phyloP scores from a whole-genome alignment of 2,113 vertebrate species.

The Podarcis muralis region DNA sequence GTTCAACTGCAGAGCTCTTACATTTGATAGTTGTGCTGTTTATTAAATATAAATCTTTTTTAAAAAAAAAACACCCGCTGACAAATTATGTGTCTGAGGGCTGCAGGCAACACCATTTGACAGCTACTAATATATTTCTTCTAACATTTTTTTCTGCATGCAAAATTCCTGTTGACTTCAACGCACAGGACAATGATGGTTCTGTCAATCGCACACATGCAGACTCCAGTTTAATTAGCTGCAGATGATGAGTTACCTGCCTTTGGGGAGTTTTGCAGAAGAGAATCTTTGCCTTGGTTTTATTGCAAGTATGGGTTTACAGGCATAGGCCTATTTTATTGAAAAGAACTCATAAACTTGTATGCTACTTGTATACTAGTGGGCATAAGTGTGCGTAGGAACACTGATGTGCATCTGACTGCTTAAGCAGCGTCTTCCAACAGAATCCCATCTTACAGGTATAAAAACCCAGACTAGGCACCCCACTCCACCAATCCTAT shows the following conservation, averaged over 20 bases:
- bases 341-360: not conserved
- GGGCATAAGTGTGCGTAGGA: not conserved
- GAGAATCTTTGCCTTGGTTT: not conserved
- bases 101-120: conserved; percentile 20
- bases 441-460: no score
- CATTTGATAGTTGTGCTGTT: conserved; percentile 10
- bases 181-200: not conserved
- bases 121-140: conserved; percentile 3
- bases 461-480: no score
- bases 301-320: not conserved
- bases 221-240: conserved; percentile 17
- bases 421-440: no score
- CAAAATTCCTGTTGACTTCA: conserved; percentile 10
- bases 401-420: not conserved
- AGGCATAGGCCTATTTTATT: not conserved
- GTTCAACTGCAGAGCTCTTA: not conserved
- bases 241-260: conserved; percentile 2
- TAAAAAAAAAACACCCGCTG: conserved; percentile 10
- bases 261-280: conserved; percentile 27
- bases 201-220: conserved; percentile 11
- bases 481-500: no score
- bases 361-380: not conserved
- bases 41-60: not conserved
- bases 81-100: conserved; percentile 30
- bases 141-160: not conserved